Base-by-base conservation (phyloP, 2,113 vertebrate genomes). In the Cyprinodon brontotheroides region DNA sequence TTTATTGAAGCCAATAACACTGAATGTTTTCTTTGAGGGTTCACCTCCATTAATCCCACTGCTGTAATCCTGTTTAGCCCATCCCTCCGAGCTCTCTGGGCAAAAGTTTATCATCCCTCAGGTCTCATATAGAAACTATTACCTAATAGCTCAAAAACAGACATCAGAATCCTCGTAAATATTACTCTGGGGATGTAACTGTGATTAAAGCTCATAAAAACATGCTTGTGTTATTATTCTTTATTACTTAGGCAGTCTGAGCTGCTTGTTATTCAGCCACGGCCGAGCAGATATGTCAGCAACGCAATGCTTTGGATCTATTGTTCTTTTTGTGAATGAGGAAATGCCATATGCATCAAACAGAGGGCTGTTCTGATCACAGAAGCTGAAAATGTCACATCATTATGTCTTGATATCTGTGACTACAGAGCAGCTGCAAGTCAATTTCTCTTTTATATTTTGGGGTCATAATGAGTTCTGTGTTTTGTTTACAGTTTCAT, bases 401-500 rank as follows among this genome's bases (percentile, higher is more conserved):
- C 69, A 67, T 84, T 80, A 77, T 48, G 41, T 57, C 45, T 72
- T 15, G 1, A 59, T 61, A 69, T 53, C 66, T 47, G 11, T 36
- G 84, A 81, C 65, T 62, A 75, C 74, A 72, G 65, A 40, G 70
- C 1, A 0, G 3, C 14, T 38, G 41, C 60, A 37, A 41, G 75
- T 67, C 13, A 79, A 78, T 77, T 57, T n/a, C 50, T 70, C 64
- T 66, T 70, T 69, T 10, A 43, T 43, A 48, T 78, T 79, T 69
- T 15, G 3, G 62, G 45, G 50, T 78, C 74, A 29, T 86, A 86
- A 86, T 76, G 77, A 89, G 85, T 41, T 47, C 71, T 48, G 70
- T 66, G 75, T 68, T 71, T 60, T 69, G 45, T 67, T 69, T 45
- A 36, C 67, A 68, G 79, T 78, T 81, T 77, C 78, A 66, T 75